These are phyloP conservation scores for Stegastes partitus DNA, from an alignment of 2,113 vertebrate genomes.

Conservation along the genomic window DNA sequence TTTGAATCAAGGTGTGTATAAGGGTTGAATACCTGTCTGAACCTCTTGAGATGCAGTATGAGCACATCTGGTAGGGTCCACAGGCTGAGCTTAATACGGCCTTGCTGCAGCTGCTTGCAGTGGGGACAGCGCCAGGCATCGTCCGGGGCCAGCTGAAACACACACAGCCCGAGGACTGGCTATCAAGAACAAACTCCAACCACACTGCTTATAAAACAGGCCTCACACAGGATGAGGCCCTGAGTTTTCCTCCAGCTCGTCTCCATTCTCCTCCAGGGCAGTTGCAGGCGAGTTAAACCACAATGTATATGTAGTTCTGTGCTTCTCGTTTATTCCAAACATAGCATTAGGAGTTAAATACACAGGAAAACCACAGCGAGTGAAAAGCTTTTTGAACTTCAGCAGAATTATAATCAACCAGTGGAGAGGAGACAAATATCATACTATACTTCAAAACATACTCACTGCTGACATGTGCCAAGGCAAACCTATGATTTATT, in stretches of 20 bases:
- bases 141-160: constrained; percentile 93
- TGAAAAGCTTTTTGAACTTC: constrained; percentile 20
- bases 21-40: constrained; percentile 89
- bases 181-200: constrained; percentile 63
- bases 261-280: constrained; percentile 37
- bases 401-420: constrained; percentile 39
- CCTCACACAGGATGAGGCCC: constrained; percentile 47
- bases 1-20: background rate
- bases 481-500: constrained; percentile 11
- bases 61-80: constrained; percentile 98
- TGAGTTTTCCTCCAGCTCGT: constrained; percentile 8
- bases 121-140: constrained; percentile 98
- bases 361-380: constrained; percentile 34
- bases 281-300: constrained; percentile 58
- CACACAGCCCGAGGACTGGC: constrained; percentile 38
- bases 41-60: constrained; percentile 96
- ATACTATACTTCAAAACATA: constrained; percentile 17
- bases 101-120: constrained; percentile 98
- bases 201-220: constrained; percentile 51
- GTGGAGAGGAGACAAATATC: constrained; percentile 4
- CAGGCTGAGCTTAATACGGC: constrained; percentile 95
- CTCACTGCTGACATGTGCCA: background rate
- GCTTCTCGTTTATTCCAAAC: constrained; percentile 55
- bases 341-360: constrained; percentile 61
- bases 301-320: constrained; percentile 44